Evolutionary conservation across 2,888 invertebrate species (phyloP).

Genomic region (Aporophyla lueneburgensis): DNA sequence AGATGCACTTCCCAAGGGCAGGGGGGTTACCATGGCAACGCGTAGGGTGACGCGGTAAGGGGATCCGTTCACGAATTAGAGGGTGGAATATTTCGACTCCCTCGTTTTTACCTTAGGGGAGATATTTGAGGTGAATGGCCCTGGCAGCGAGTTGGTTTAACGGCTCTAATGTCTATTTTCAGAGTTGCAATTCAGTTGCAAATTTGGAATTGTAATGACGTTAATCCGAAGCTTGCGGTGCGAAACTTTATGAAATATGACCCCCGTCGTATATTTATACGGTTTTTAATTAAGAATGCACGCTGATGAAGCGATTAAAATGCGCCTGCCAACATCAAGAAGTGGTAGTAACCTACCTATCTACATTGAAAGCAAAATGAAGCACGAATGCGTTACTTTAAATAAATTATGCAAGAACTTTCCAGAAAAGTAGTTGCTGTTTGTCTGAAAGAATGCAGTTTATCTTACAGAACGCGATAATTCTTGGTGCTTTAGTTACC

Average conservation of each 20-base stretch:
- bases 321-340: slow-evolving; percentile 9
- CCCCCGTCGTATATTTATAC: slow-evolving; percentile 44
- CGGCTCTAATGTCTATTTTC: slow-evolving; percentile 72
- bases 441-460: neutral
- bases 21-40: slow-evolving; percentile 70
- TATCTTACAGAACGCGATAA: slow-evolving; percentile 1
- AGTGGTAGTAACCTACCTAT: slow-evolving; percentile 18
- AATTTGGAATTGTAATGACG: slow-evolving; percentile 66
- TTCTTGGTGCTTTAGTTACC: neutral
- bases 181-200: slow-evolving; percentile 73
- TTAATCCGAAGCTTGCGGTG: slow-evolving; percentile 61
- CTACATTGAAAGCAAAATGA: slow-evolving; percentile 26
- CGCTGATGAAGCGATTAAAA: slow-evolving; percentile 23
- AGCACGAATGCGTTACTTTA: slow-evolving; percentile 1
- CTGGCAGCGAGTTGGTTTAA: slow-evolving; percentile 70
- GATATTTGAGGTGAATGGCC: slow-evolving; percentile 89
- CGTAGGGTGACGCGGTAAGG: slow-evolving; percentile 78
- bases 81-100: slow-evolving; percentile 87
- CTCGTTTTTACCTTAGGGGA: slow-evolving; percentile 85
- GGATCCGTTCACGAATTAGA: slow-evolving; percentile 83
- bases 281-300: slow-evolving; percentile 56
- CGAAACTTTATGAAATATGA: slow-evolving; percentile 68
- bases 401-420: slow-evolving; percentile 4
- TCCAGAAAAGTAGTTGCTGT: neutral
- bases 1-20: slow-evolving; percentile 71